Base-by-base conservation (phyloP, 2,113 vertebrate genomes). In the Syrrhaptes paradoxus region DNA sequence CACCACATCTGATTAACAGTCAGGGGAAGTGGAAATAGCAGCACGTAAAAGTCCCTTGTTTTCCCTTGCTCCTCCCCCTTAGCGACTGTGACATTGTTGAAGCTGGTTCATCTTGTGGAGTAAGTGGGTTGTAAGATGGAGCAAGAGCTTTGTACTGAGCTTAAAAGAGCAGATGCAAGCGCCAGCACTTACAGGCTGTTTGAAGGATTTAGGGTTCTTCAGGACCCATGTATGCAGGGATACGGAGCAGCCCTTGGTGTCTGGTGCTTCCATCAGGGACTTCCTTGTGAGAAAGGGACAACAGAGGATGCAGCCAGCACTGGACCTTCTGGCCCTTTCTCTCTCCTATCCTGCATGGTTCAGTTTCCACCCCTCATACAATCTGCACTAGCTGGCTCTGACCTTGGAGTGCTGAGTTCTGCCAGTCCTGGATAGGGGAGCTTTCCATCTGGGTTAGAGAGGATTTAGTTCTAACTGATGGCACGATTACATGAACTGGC, bases 291-390 rank as follows among this genome's bases (percentile, higher is more conserved):
- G 28, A 29, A 29, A 21, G 43, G 31, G n/a, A 5, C 61, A 31
- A 4, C 4, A 7, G 67, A 18, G 38, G 17, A 20, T 48, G 49
- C 17, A 31, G 28, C 4, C 0, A 7, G 15, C 14, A 3, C 18
- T 19, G 67, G 18, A 31, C 15, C 18, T 59, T 13, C 5, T 25
- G 36, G 32, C 38, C 22, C 38, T 78, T 73, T 41, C 24, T 55
- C 11, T 78, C 17, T 63, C 16, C 21, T 24, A 14, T 15, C 2
- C 12, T 54, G 34, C 28, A 48, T 0, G 0, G 5, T 45, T 43
- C 20, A 17, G 14, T 43, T 52, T 41, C 57, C 13, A 8, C 24
- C 12, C 29, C 41, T 54, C 1, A 0, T 4, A 8, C 14, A 58
- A 1, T n/a, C 36, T 65, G 43, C 13, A 0, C 4, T 41, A n/a